Percentiles rank a stretch among this genome's conserved stretches.
Conservation (phyloP, 2,888 invertebrate genomes). For the Nebria brevicollis region DNA sequence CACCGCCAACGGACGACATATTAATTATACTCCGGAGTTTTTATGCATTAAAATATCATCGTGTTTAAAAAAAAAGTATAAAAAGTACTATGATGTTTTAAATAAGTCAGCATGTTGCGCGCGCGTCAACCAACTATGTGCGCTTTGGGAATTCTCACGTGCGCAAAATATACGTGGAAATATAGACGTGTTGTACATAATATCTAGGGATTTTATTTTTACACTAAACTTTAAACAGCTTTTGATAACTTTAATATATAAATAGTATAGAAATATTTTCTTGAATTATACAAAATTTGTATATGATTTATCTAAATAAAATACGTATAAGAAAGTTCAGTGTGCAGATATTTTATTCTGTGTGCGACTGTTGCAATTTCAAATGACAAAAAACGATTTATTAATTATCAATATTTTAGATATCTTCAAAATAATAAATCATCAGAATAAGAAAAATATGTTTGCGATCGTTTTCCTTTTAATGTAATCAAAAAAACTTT, state of each 20-base stretch:
- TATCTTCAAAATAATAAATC: no score
- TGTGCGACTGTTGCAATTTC: no score
- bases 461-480: neutral
- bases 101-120: constrained; percentile 12
- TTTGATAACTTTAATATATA: neutral
- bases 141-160: neutral
- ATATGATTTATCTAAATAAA: no score
- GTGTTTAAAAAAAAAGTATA: constrained; percentile 10
- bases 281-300: no score
- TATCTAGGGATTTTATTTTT: neutral
- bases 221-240: neutral
- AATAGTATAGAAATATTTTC: neutral
- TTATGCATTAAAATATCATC: constrained; percentile 32
- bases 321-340: no score
- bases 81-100: constrained; percentile 5
- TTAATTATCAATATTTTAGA: no score
- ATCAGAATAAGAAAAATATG: no score
- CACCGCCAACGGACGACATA: constrained; percentile 35
- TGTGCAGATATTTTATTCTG: no score
- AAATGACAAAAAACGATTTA: no score
- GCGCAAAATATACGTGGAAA: constrained; percentile 8
- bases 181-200: neutral
- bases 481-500: neutral
- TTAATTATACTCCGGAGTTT: constrained; percentile 34
- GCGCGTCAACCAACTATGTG: neutral